phyloP scores from a whole-genome alignment of 92 coral and sea anemone species.

The Epizoanthus rinbou region DNA sequence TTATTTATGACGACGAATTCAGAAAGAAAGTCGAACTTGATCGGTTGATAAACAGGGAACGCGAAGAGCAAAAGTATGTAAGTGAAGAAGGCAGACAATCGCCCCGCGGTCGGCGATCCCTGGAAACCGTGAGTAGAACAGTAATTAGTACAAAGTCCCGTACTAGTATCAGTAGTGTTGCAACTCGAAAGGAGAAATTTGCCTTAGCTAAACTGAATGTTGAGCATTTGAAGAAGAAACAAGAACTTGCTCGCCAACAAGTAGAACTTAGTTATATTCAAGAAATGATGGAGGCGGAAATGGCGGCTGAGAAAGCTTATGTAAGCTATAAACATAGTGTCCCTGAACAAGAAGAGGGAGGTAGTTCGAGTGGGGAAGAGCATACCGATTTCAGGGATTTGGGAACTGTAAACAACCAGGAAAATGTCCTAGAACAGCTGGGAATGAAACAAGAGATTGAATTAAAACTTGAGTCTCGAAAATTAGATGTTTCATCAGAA shows the following conservation, averaged over 20 bases:
- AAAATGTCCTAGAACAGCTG: not conserved
- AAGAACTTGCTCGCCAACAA: not conserved
- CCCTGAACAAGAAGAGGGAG: not conserved
- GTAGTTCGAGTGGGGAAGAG: not conserved
- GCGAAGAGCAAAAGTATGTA: not conserved
- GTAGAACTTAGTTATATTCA: not conserved
- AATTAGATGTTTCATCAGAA: not conserved
- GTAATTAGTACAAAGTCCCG: conserved; percentile 4
- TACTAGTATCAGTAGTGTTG: conserved; percentile 12
- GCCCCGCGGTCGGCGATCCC: not conserved
- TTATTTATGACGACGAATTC: conserved; percentile 42
- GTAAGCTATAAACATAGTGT: conserved; percentile 14
- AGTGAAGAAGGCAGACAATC: not conserved
- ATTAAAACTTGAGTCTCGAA: not conserved
- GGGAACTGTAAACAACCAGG: not conserved
- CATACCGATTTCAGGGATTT: not conserved
- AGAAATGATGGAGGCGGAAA: conserved; percentile 21
- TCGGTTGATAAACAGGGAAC: not conserved
- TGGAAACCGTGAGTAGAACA: conserved; percentile 43
- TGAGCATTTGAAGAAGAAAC: conserved; percentile 6
- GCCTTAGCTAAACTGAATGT: conserved; percentile 41
- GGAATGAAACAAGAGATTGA: not conserved
- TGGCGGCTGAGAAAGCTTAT: not conserved
- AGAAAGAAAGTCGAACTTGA: conserved; percentile 31
- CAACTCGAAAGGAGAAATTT: conserved; percentile 32